Base-by-base conservation (phyloP, 2,797 vertebrate genomes). In the Gorsachius magnificus region DNA sequence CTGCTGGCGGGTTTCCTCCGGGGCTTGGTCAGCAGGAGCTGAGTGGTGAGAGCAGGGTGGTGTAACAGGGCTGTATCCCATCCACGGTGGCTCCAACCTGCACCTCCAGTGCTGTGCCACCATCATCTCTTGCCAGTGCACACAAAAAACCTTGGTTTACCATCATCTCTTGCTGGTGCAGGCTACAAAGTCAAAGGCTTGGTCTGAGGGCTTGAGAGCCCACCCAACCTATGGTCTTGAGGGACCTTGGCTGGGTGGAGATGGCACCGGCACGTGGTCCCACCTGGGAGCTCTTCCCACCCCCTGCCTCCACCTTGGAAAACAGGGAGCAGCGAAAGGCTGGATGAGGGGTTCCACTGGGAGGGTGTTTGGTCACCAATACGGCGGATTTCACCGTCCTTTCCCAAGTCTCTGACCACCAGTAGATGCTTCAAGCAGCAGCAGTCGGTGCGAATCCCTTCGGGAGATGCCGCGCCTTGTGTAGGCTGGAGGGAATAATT, bases 1-100 rank as follows among this genome's bases (percentile, higher is more conserved):
- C 95, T 95, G 95, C 89, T 97, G 98, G 96, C 46, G 4, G 91
- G 63, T 61, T 70, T 89, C 72, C 54, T 81, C 56, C 18, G 5
- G 26, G 45, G 48, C 35, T 51, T 16, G 95, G 61, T 15, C 75
- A 61, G 80, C 83, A 54, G 60, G 24, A 58, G 48, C 6, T 1
- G 63, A 31, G 48, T 4, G 3, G 51, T 3, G 56, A 53, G 50
- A 74, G 16, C n/a, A 8, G 57, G 56, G 60, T 41, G 43, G 54
- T 57, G 84, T 13, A 16, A 36, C 0, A 1, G 72, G 54, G 58
- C 54, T 1, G 1, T 12, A 26, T 8, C 50, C 31, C 72, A 21
- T 3, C 64, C 36, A 0, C 0, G 2, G 2, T 5, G 36, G 60
- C 26, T 93, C 79, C 46, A 35, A 46, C 74, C 83, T 28, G 61